These are phyloP conservation scores for Diachrysia chrysitis DNA, from an alignment of 2,888 invertebrate genomes.

Conservation along the genomic window DNA sequence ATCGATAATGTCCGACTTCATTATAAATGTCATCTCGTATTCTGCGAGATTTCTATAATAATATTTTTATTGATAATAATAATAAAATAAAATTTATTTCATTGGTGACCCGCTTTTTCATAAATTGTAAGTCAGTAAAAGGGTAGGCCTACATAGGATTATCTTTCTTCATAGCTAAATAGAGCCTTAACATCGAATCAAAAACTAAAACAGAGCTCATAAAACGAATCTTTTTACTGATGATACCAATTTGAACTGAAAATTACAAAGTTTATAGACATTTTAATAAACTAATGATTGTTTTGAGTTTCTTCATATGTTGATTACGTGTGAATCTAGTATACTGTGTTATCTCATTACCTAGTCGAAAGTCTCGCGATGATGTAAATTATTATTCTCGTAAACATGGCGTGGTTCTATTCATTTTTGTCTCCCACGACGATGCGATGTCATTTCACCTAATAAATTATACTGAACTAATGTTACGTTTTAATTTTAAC, in stretches of 20 bases:
- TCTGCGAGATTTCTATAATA: not conserved
- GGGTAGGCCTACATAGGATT: too few species aligned
- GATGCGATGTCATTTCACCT: slow-evolving; percentile 74
- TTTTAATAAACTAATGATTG: not conserved
- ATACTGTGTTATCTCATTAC: slow-evolving; percentile 47
- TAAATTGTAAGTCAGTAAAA: not conserved
- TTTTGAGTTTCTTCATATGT: not conserved
- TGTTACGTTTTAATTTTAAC: slow-evolving; percentile 70
- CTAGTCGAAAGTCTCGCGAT: slow-evolving; percentile 74
- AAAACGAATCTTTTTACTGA: too few species aligned
- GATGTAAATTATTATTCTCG: slow-evolving; percentile 76
- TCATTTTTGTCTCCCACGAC: slow-evolving; percentile 85
- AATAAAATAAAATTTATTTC: too few species aligned
- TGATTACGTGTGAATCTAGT: slow-evolving; percentile 43
- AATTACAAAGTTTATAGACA: not conserved
- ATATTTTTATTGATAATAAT: too few species aligned
- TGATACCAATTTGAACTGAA: too few species aligned
- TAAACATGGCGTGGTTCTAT: slow-evolving; percentile 78
- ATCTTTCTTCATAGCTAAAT: too few species aligned
- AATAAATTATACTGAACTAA: slow-evolving; percentile 72
- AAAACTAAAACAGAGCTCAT: too few species aligned
- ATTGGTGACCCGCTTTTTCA: not conserved
- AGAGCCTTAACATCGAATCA: too few species aligned
- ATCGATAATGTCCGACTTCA: not conserved
- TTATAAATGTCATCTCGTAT: too few species aligned